These are phyloP conservation scores for Lepidurus couesii DNA, from an alignment of 1,140 invertebrate species.

Conservation along the genomic window DNA sequence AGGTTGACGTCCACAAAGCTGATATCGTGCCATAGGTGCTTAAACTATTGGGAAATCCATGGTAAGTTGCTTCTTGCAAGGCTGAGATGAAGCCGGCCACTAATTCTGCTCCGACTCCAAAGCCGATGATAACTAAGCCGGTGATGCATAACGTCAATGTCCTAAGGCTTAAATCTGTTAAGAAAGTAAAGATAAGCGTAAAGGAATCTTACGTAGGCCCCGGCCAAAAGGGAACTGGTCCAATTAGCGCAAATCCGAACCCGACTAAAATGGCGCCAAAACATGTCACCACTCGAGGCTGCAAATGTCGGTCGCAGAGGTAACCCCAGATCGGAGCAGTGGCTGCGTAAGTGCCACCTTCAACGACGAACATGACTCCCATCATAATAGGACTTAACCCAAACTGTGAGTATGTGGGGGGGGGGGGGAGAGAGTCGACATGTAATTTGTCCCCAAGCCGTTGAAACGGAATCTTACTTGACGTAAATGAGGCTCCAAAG, in stretches of 20 bases:
- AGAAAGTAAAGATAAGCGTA: background rate
- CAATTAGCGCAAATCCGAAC: constrained; percentile 62
- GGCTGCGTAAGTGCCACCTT: constrained; percentile 74
- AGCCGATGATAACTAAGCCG: constrained; percentile 34
- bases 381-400: constrained; percentile 63
- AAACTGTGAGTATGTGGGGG: constrained; percentile 46
- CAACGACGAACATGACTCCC: constrained; percentile 80
- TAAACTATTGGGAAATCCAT: constrained; percentile 70
- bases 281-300: constrained; percentile 62
- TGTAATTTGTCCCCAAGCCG: background rate
- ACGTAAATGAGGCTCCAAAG: constrained; percentile 71
- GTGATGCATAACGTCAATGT: constrained; percentile 31
- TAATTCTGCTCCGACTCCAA: constrained; percentile 33
- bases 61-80: constrained; percentile 40
- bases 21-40: constrained; percentile 78
- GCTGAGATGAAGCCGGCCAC: constrained; percentile 33
- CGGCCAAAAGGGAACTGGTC: constrained; percentile 66
- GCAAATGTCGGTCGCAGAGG: constrained; percentile 61
- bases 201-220: constrained; percentile 51
- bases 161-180: constrained; percentile 25
- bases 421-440: background rate
- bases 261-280: constrained; percentile 60
- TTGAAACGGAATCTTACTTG: constrained; percentile 47
- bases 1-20: constrained; percentile 76
- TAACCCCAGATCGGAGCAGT: constrained; percentile 74